A percentile compares a stretch with the other conserved stretches of the same genome.
Evolutionary conservation across 1,140 invertebrate genomes (phyloP).

Genomic region (Parasteatoda tepidariorum): DNA sequence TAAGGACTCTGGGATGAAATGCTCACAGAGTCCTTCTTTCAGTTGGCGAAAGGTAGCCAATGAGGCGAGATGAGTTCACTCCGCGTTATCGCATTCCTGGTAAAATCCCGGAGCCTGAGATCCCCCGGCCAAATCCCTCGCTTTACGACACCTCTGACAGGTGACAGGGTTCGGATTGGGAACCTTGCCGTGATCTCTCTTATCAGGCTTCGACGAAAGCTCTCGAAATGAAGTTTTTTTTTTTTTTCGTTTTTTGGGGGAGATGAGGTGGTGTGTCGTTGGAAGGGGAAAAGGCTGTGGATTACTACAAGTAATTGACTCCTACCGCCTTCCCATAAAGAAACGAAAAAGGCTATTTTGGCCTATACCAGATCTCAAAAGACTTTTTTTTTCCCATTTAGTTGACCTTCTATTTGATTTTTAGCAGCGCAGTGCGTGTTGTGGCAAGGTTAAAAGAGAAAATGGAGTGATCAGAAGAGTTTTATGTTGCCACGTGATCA

Average conservation of each 20-base stretch:
- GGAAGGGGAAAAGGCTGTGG: not conserved
- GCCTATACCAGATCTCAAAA: not conserved
- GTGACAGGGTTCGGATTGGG: constrained; percentile 54
- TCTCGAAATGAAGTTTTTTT: constrained; percentile 56
- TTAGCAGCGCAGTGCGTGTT: not conserved
- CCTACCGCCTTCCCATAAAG: constrained; percentile 8
- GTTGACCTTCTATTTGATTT: not conserved
- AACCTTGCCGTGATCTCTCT: constrained; percentile 26
- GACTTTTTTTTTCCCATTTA: not conserved
- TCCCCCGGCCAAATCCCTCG: constrained; percentile 43
- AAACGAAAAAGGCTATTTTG: not conserved
- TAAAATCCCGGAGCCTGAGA: constrained; percentile 14
- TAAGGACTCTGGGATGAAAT: too few species aligned
- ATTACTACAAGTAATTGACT: constrained; percentile 56
- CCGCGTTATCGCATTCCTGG: constrained; percentile 6
- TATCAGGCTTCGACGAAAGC: constrained; percentile 46
- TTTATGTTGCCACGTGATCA: not conserved
- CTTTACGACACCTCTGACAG: constrained; percentile 58
- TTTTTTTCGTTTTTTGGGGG: constrained; percentile 35
- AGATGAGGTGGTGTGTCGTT: not conserved
- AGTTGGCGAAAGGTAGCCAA: not conserved
- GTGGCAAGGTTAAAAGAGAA: not conserved
- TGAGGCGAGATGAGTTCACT: not conserved
- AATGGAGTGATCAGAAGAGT: not conserved
- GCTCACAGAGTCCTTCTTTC: not conserved